Percentiles rank a stretch among this genome's conserved stretches.
Conservation (phyloP, 2,888 invertebrate genomes). For the Gortyna flavago region DNA sequence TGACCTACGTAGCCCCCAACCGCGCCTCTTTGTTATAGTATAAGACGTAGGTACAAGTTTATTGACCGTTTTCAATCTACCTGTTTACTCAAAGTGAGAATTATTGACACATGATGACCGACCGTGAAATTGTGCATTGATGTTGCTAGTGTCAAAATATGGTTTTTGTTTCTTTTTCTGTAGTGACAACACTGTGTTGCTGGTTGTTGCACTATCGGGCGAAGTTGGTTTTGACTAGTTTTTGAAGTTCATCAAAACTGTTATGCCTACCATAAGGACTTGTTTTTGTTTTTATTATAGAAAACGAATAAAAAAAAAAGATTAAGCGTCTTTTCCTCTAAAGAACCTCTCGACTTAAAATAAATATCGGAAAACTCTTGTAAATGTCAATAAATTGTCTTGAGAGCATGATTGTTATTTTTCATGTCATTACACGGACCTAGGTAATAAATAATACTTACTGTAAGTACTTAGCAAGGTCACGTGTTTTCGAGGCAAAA, state of each 20-base stretch:
- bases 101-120: conserved; percentile 67
- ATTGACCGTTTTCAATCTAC: conserved; percentile 68
- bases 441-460: conserved; percentile 12
- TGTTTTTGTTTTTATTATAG: neutral
- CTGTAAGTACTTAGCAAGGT: conserved; percentile 12
- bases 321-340: neutral
- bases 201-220: neutral
- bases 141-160: conserved; percentile 38
- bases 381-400: conserved; percentile 9
- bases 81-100: conserved; percentile 67
- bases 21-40: conserved; percentile 69
- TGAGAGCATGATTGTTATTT: neutral
- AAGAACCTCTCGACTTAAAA: neutral
- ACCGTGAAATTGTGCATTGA: conserved; percentile 62
- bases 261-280: neutral
- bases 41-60: conserved; percentile 63
- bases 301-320: neutral
- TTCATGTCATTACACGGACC: conserved; percentile 11
- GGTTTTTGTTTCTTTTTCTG: conserved; percentile 6
- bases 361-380: conserved; percentile 6
- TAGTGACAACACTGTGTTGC: conserved; percentile 18
- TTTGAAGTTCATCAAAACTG: neutral
- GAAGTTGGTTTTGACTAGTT: conserved; percentile 11
- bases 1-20: conserved; percentile 68
- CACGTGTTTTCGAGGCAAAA: conserved; percentile 12